These are phyloP conservation scores for Troilus luridus DNA, from an alignment of 2,888 invertebrate species.

Conservation along the genomic window DNA sequence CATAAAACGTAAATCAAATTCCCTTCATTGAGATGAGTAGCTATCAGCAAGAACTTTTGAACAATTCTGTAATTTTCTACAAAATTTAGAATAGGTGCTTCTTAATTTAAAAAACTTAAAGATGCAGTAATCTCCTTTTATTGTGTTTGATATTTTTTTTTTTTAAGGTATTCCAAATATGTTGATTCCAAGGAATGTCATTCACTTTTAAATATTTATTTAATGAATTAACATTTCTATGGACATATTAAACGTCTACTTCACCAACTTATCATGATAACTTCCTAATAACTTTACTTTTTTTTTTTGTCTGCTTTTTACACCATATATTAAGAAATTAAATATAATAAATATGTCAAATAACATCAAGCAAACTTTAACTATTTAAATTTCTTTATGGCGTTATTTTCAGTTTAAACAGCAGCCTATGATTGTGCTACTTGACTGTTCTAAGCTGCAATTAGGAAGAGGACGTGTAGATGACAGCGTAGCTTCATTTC, in stretches of 20 bases:
- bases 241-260: background rate
- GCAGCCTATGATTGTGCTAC: conserved; percentile 83
- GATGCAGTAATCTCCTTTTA: too few relatives aligned
- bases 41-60: too few relatives aligned
- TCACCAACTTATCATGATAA: background rate
- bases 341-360: background rate
- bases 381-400: background rate
- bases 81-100: background rate
- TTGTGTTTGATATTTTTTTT: too few relatives aligned
- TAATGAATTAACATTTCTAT: background rate
- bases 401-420: conserved; percentile 77
- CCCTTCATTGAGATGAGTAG: too few relatives aligned
- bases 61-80: background rate
- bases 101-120: background rate
- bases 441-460: conserved; percentile 93
- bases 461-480: conserved; percentile 87
- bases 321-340: background rate
- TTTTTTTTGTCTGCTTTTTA: background rate
- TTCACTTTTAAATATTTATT: background rate
- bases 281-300: background rate
- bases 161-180: too few relatives aligned
- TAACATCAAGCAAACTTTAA: background rate
- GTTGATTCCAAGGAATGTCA: background rate
- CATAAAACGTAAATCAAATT: too few relatives aligned
- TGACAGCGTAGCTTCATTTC: conserved; percentile 88